Evolutionary conservation across 2,797 vertebrate genomes (phyloP), one percentile per base, ranked within the genome.

Genomic region (Lophura swinhoii): DNA sequence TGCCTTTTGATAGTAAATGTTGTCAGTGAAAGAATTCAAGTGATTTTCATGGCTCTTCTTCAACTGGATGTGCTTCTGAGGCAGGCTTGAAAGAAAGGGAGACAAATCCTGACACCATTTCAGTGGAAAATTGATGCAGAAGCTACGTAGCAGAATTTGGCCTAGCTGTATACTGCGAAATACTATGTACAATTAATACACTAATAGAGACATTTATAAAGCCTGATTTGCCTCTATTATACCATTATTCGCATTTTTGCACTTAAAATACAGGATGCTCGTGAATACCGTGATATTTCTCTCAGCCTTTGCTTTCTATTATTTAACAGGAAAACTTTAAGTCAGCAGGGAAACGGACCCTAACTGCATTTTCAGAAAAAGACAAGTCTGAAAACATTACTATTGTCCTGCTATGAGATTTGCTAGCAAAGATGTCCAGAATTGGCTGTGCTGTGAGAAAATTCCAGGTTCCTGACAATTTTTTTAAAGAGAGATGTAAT

Each of bases 291-390:
- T 29, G n/a, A 8, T 66, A 14, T 55, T 84, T 70, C 58, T 84
- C 64, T 89, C 58, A 89, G 66, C 35, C 41, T 85, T 71, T 60
- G 78, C 46, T 93, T 93, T 90, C 20, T 44, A 10, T 80, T 74
- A 68, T 91, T 87, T 91, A 64, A 58, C 26, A 12, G 48, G 51
- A 35, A 91, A 81, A 81, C 26, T 56, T 23, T 72, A 78, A 84
- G 28, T 53, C 48, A 59, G 79, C 60, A 68, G 53, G 74, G 48
- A 85, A 73, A 60, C 28, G 46, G 63, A 84, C 59, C 22, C 1
- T 56, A 90, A 71, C 7, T 79, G 24, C 53, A 46, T 74, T 90
- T 87, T 31, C 44, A 88, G 76, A 91, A 15, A 24, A 37, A 64
- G 53, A 43, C 59, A 41, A 53, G 22, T 58, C 31, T 51, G 59